phyloP scores from a whole-genome alignment of 2,797 vertebrate species.

The Eulemur coronatus region DNA sequence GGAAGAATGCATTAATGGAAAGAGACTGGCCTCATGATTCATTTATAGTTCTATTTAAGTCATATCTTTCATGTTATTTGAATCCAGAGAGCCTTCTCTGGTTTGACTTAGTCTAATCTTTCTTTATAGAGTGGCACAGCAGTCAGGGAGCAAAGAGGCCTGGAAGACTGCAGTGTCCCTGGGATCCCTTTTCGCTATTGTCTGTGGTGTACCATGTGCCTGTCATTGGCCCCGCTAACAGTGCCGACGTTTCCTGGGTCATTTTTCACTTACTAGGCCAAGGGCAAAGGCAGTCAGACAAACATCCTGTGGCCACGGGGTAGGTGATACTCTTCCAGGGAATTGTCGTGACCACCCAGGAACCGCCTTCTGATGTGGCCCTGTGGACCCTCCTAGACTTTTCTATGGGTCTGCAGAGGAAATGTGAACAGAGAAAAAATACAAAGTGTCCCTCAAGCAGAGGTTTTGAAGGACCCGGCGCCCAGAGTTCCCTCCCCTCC shows the following conservation, averaged over 20 bases:
- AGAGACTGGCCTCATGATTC: constrained; percentile 30
- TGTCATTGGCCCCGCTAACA: not conserved
- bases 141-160: not conserved
- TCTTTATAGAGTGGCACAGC: not conserved
- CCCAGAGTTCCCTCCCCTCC: not conserved
- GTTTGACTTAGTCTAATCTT: not conserved
- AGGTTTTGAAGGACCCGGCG: not conserved
- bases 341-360: not conserved
- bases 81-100: constrained; percentile 23
- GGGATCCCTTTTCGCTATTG: not conserved
- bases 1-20: not conserved
- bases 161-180: not conserved
- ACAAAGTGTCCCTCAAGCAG: not conserved
- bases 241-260: not conserved
- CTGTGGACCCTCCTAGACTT: not conserved
- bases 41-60: constrained; percentile 42
- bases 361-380: not conserved
- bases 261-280: not conserved
- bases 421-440: not conserved
- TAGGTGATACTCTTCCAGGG: not conserved
- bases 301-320: not conserved
- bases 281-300: not conserved
- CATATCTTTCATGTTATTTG: not conserved
- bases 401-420: not conserved
- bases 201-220: not conserved